Evolutionary conservation across 2,888 invertebrate genomes (phyloP), one percentile per base, ranked within the genome.

Genomic region (Hipparchia sbordonii): DNA sequence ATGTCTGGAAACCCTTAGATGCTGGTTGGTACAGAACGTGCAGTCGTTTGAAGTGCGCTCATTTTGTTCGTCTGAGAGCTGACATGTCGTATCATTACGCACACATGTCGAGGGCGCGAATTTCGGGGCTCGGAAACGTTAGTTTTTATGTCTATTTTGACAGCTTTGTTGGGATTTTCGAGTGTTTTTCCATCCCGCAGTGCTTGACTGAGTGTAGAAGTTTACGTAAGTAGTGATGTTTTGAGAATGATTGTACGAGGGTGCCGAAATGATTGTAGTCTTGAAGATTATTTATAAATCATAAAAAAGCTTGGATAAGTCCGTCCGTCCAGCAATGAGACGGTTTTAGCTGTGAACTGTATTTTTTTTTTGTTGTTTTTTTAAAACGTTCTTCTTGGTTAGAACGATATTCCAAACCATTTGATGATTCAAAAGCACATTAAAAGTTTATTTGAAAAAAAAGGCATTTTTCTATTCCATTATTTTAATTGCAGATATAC

Each of bases 31-130:
- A 54, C 67, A 62, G 74, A 65, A 72, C 60, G 70, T 33, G 73
- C 74, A 69, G 65, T 72, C 83, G 85, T 88, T 89, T 90, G 88
- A 89, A 92, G 91, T 88, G 89, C 87, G 89, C 87, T 89, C 89
- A 88, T 90, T 90, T 88, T 83, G 84, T 82, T 84, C 86, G 85
- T 86, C 80, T 80, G 76, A 82, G 87, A 87, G 87, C 83, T 85
- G 86, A 84, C 85, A 82, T 86, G 85, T 83, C 84, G 86, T 86
- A 82, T 89, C 90, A 86, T 90, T 91, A 89, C 84, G 80, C 83
- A 87, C 90, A 89, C 88, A 86, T 88, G 89, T 85, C 82, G 84
- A 79, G 85, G 83, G 84, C 83, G 80, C 76, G 79, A 79, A 80
- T 83, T 83, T 83, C 83, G 77, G 82, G 80, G 80, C 81, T 80